Conservation (phyloP, 2,888 invertebrate species). For the Eilema griseolum region DNA sequence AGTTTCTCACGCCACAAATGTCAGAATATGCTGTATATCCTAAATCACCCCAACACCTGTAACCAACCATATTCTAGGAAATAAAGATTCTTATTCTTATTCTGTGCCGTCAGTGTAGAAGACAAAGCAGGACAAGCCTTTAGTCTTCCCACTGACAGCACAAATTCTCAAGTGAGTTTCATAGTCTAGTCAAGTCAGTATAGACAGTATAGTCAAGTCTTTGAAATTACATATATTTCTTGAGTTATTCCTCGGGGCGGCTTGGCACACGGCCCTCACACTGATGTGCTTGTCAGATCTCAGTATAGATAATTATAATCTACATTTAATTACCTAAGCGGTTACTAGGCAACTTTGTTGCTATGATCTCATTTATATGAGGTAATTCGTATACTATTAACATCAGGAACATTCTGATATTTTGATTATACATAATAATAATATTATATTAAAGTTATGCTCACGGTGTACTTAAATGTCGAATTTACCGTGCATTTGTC, state of each 20-base stretch:
- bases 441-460: conserved; percentile 6
- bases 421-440: conserved; percentile 5
- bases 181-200: no score
- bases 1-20: no score
- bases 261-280: conserved; percentile 5
- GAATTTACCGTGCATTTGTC: background rate
- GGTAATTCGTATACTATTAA: conserved; percentile 15
- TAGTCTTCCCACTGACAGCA: no score
- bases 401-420: conserved; percentile 14
- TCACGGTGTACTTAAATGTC: background rate
- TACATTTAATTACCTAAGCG: conserved; percentile 33
- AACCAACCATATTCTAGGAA: no score
- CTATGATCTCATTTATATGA: conserved; percentile 28
- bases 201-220: background rate
- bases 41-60: no score
- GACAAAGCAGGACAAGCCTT: no score
- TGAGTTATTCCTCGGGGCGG: conserved; percentile 3
- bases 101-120: no score
- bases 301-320: conserved; percentile 36
- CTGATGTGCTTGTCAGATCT: conserved; percentile 16
- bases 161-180: no score
- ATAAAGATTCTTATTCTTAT: no score
- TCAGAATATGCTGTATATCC: no score
- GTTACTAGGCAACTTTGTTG: conserved; percentile 20
- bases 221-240: background rate